Base-by-base conservation (phyloP, 2,113 vertebrate genomes). In the Phylloscopus trochilus region DNA sequence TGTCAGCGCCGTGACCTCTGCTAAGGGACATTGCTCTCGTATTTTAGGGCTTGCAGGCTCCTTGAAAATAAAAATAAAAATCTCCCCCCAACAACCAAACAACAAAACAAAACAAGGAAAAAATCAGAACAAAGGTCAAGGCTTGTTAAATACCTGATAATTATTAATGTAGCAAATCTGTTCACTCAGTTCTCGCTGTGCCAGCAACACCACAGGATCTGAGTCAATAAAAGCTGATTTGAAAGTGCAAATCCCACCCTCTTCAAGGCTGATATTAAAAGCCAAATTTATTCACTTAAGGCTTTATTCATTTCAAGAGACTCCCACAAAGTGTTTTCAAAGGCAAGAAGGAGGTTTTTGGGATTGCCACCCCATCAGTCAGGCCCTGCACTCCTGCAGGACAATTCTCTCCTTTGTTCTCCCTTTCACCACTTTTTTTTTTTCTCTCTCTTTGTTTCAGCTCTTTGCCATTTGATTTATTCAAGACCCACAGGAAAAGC, bases 41-140 rank as follows among this genome's bases (percentile, higher is more conserved):
- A 22, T 11, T 64, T 85, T 28, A 27, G 37, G 77, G 20, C 39
- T 87, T 43, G n/a, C 26, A 24, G n/a, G 1, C 23, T 59, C 26
- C 68, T 76, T 35, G 11, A 59, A 82, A 69, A 22, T 8, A 39
- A n/a, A 43, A 53, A 22, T 18, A 11, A 31, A 60, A 35, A 26
- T 21, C 41, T 39, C 41, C 10, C 43, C 28, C 13, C 30, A 23
- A 63, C 30, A 10, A 10, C 4, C 7, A 11, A 27, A 10, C 21
- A 2, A 22, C 23, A 7, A 53, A 39, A 62, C 2, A 19, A 41
- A 33, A 22, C 0, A 17, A 47, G 4, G 4, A 13, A 16, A 16
- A 51, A 33, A 16, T 10, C 11, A n/a, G 26, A 44, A 5, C 28
- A 28, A 81, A 91, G 41, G 53, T 87, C 13, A 81, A 81, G 37